phyloP scores from a whole-genome alignment of 2,797 vertebrate species.

The Gymnocypris eckloni region DNA sequence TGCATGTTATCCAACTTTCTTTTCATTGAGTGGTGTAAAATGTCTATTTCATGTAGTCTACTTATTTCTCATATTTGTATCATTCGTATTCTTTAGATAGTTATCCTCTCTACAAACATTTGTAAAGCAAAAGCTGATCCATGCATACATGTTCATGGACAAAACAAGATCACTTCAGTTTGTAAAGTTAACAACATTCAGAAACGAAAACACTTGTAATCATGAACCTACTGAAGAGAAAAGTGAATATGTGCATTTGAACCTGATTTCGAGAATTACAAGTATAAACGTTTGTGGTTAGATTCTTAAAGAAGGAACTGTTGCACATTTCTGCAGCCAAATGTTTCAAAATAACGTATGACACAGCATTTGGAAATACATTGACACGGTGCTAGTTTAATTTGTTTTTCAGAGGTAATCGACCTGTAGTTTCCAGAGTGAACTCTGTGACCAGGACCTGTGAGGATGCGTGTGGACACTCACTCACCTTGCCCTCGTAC shows the following conservation, averaged over 20 bases:
- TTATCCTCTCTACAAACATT: neutral
- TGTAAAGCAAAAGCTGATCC: neutral
- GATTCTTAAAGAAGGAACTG: constrained; percentile 19
- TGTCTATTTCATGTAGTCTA: neutral
- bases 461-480: constrained; percentile 55
- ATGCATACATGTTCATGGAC: neutral
- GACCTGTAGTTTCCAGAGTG: neutral
- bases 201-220: neutral
- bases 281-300: neutral
- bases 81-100: neutral
- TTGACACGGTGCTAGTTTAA: neutral
- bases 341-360: constrained; percentile 4
- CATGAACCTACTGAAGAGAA: neutral
- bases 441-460: neutral
- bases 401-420: neutral
- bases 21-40: neutral
- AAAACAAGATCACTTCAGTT: neutral
- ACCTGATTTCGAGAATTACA: neutral
- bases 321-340: neutral
- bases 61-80: neutral
- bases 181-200: neutral
- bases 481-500: constrained; percentile 83
- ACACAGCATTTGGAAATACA: neutral
- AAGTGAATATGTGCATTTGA: neutral
- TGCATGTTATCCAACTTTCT: neutral